phyloP scores from a whole-genome alignment of 2,113 vertebrate species.

The Ailuropoda melanoleuca region DNA sequence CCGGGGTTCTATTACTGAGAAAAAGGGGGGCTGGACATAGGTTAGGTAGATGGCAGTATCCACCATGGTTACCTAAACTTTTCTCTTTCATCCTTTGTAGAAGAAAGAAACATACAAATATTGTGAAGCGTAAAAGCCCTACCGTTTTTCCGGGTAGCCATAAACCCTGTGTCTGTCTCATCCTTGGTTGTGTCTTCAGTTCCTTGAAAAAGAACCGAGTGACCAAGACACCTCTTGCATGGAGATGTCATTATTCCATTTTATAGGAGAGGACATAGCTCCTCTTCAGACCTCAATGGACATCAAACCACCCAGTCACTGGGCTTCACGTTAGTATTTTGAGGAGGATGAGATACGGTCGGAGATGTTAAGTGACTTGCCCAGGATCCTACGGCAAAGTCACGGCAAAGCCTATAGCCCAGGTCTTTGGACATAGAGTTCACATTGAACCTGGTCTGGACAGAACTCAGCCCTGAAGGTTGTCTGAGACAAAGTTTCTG shows the following conservation, averaged over 20 bases:
- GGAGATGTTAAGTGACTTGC: neutral
- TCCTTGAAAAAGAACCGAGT: neutral
- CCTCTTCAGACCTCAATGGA: neutral
- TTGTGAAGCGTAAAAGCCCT: neutral
- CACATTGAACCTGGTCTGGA: neutral
- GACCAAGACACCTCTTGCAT: neutral
- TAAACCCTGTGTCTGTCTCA: neutral
- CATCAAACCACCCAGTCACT: neutral
- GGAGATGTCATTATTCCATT: neutral
- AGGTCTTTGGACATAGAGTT: neutral
- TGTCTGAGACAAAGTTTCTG: no score
- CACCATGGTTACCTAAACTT: no score
- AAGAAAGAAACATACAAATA: neutral
- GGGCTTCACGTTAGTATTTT: neutral
- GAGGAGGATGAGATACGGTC: neutral
- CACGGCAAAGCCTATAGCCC: neutral
- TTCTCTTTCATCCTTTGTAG: neutral
- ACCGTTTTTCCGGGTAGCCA: accelerated
- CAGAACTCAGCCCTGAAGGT: neutral
- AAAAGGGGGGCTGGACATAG: accelerated
- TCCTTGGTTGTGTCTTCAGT: neutral
- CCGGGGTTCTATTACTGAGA: accelerated
- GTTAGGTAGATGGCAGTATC: neutral
- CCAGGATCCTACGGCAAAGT: neutral
- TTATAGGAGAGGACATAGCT: neutral